phyloP scores from a whole-genome alignment of 2,797 vertebrate species.

The Echiichthys vipera region DNA sequence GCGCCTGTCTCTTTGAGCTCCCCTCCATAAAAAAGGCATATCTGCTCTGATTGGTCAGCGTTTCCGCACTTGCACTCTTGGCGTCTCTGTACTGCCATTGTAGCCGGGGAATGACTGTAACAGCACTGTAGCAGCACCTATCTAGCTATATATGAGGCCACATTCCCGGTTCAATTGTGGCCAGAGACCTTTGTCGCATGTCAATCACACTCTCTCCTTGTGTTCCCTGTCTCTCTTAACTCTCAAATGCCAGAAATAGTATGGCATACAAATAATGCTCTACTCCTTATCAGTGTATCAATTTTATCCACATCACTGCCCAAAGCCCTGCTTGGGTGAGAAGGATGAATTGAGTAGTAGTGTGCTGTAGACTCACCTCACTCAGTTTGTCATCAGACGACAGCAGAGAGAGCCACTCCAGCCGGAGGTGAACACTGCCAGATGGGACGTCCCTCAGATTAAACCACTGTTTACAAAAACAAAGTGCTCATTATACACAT shows the following conservation, averaged over 20 bases:
- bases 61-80: too few relatives aligned
- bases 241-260: neutral
- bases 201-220: neutral
- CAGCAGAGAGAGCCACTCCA: constrained; percentile 94
- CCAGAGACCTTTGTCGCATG: neutral
- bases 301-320: constrained; percentile 2
- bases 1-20: too few relatives aligned
- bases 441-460: constrained; percentile 86
- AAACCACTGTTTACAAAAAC: constrained; percentile 88
- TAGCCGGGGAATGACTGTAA: too few relatives aligned
- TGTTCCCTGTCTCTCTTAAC: neutral
- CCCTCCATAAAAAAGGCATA: too few relatives aligned
- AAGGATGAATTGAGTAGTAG: neutral
- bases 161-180: neutral
- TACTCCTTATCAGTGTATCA: neutral
- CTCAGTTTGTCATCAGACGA: constrained; percentile 88
- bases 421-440: constrained; percentile 90
- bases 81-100: too few relatives aligned
- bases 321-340: neutral
- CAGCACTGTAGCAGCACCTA: too few relatives aligned
- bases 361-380: constrained; percentile 80
- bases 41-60: too few relatives aligned
- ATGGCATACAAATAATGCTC: neutral
- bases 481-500: constrained; percentile 35
- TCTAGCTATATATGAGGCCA: too few relatives aligned